Base-by-base conservation (phyloP, 2,797 vertebrate species). In the Sebastiscus tertius region DNA sequence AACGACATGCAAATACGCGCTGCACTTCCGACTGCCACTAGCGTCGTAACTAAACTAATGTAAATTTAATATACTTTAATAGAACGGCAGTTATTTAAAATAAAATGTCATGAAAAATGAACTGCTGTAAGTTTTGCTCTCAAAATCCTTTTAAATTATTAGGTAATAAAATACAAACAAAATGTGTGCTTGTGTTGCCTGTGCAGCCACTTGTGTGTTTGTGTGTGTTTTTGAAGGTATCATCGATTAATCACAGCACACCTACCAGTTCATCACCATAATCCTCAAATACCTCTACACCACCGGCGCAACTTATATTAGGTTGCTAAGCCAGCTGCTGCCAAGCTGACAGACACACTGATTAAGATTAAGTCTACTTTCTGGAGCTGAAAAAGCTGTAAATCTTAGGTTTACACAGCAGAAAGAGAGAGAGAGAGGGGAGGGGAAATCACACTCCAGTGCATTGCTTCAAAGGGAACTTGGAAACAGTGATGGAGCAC, bases 401-500 rank as follows among this genome's bases (percentile, higher is more conserved):
- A 89, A 92, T 90, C 82, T 82, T 63, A 14, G 54, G 68, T 89
- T 87, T 86, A 83, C 89, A 83, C 75, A 88, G 87, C 70, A 67
- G 68, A 75, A 24, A 77, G 73, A 46, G 70, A 5, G 26, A 11
- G 49, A 5, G 71, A 5, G 71, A 18, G 70, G 26, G 72, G 27
- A 24, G 34, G 54, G 3, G 54, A 12, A 39, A 75, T 92, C 87
- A 89, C 92, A 89, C 89, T 91, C 69, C 77, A 89, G 68, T 87
- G 90, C 87, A 82, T 62, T 5, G 69, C 92, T 94, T 94, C 88
- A 94, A 95, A 94, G 87, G 71, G 75, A 89, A 86, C 83, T 79
- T 90, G 72, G 81, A 72, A 92, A 81, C 76, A 76, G 84, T 71
- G 83, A 88, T 78, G 81, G 82, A 91, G 80, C 85, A 88, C 85